A percentile compares a stretch with the other conserved stretches of the same genome.
Conservation (phyloP, 2,888 invertebrate genomes). For the Rotaria macrura region DNA sequence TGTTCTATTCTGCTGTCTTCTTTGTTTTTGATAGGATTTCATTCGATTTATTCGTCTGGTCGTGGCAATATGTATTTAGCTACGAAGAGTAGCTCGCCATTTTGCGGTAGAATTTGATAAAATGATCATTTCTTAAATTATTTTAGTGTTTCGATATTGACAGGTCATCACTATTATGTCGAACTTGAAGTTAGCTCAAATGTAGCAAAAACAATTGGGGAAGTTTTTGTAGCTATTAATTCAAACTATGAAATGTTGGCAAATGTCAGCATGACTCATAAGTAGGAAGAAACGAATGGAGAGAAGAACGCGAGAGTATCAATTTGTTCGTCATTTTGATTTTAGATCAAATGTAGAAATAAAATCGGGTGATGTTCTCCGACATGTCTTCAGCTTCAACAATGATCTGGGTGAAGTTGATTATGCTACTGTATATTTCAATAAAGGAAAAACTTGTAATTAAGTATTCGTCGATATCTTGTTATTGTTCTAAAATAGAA, state of each 20-base stretch:
- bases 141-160: background rate
- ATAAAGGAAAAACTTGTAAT: background rate
- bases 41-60: background rate
- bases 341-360: background rate
- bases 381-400: background rate
- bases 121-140: background rate
- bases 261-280: background rate
- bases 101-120: background rate
- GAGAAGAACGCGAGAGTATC: too few species aligned
- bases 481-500: too few species aligned
- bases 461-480: too few species aligned
- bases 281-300: background rate
- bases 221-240: background rate
- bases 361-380: background rate
- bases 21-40: background rate
- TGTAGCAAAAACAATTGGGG: background rate
- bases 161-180: background rate
- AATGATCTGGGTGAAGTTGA: background rate
- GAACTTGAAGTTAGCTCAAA: background rate
- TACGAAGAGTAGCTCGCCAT: background rate
- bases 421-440: background rate
- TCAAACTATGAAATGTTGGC: background rate
- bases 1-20: too few species aligned
- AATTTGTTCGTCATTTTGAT: background rate
- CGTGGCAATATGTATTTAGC: constrained; percentile 6